Evolutionary conservation across 2,888 invertebrate genomes (phyloP), one percentile per base, ranked within the genome.

Genomic region (Drosophila macrothrix): DNA sequence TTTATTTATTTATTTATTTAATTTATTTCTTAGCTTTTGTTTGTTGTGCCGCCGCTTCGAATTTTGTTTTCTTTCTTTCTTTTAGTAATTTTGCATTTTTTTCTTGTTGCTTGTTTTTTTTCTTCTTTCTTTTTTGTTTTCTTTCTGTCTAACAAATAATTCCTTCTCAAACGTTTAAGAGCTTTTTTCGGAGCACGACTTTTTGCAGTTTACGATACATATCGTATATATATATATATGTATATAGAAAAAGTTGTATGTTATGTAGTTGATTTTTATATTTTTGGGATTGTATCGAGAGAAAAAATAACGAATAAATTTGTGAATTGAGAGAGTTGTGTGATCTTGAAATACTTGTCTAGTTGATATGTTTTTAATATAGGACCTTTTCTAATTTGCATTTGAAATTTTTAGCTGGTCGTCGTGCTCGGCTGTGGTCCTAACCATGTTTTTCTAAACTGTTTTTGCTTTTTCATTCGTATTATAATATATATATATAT

Each of bases 131-230:
- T 81, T 79, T 77, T 88, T 88, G 81, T 88, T 91, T 43, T 75
- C 66, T 67, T 74, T 66, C 69, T 80, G 59, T 74, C 78, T 78
- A 78, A 63, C 55, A 78, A 72, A 83, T 78, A 73, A 72, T 66
- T 70, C 66, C 74, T 76, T 76, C 73, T 84, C 64, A 87, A 77
- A 79, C 81, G 79, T 89, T 83, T 84, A 84, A 87, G 84, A 92
- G 90, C 88, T 90, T 90, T 90, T 83, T 90, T 86, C 79, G 78
- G 92, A 92, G 92, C 92, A 92, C 92, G 92, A 91, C 92, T 76
- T 76, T 73, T 76, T 53, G 29, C 37, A 54, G 46, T 56, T 54
- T 33, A 53, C 53, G 9, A 46, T 19, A 39, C 39, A 43, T 58
- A 22, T 49, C 31, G 39, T 43, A 50, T 39, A 19, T 29, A 31